Base-by-base conservation (phyloP, 2,888 invertebrate genomes). In the Drosophila nigritarsus region DNA sequence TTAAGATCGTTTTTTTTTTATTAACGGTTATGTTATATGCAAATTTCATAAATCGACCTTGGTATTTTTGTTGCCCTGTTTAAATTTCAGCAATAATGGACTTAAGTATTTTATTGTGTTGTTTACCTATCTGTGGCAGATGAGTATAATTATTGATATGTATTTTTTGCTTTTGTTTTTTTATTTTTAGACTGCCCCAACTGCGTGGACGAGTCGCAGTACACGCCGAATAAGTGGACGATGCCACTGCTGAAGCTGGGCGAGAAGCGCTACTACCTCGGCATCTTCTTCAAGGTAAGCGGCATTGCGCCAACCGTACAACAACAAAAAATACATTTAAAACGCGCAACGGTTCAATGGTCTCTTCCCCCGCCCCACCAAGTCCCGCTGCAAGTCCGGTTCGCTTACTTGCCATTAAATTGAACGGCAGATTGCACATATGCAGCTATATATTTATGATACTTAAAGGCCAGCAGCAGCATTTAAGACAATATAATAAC, bases 261-360 rank as follows among this genome's bases (percentile, higher is more conserved):
- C 50, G 97, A 97, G 91, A 98, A 98, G 93, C 94, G 96, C 90
- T 98, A 98, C 92, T 98, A 98, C 92, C 94, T 98, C 89, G 98
- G 98, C 91, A 98, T 98, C 93, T 98, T 98, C 94, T 98, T 98
- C 94, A 98, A 97, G 97, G 98, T 98, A 95, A 94, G 93, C 91
- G 18, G 74, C 90, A 91, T 91, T 92, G 91, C 85, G 77, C 50
- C 56, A 56, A 51, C 59, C 68, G 69, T 67, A 68, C 67, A 55
- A 29, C 8, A 30, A 9, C 7, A n/a, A 7, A 36, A 53, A 6
- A 24, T 45, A 56, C 73, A 71, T 67, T 73, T 69, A 76, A 73
- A 0, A 71, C 66, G 60, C 56, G 58, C 78, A 70, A 76, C 77
- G 75, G 87, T 80, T 66, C 64, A 66, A 73, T 42, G 53, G 63